Evolutionary conservation across 1,140 invertebrate species (phyloP), one percentile per base, ranked within the genome.

Genomic region (Leptinotarsa undecemlineata): DNA sequence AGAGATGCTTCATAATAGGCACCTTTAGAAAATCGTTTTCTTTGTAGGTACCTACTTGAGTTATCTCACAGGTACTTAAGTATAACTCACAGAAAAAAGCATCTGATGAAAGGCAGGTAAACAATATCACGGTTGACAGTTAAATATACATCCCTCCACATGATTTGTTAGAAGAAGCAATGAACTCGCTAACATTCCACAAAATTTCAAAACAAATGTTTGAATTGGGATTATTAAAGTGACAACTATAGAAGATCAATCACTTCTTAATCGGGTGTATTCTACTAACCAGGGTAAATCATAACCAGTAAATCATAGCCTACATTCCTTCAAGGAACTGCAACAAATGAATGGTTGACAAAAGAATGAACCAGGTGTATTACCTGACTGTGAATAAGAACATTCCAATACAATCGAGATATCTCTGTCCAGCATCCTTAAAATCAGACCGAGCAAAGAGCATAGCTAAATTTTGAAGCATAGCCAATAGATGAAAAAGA

Each of bases 341-440:
- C 5, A 67, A 67, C 23, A 17, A 67, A 67, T 67, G 8, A 69
- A n/a, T 48, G 20, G 20, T 20, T 69, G 48, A 68, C 19, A 68
- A 19, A 33, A 33, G 48, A 48, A 15, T 26, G 26, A 69, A 48
- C 19, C 42, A 33, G 68, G 68, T 19, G 42, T 21, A 69, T 20
- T 69, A 69, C 33, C 19, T 48, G 48, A 69, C 42, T 69, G n/a
- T n/a, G 33, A 42, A 69, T 69, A 64, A 64, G 62, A 64, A 26
- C 62, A 64, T 64, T 64, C 20, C 62, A 19, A 64, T 64, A 64
- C 19, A 64, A 64, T 69, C 33, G 68, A 68, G 48, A 69, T 42
- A 42, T 69, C 42, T 42, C n/a, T 48, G 42, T 15, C 21, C 42
- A 69, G 68, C 68, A 69, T 69, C 68, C 68, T 48, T 51, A 19